Evolutionary conservation across 23 tunicate genomes (phyloP).

Genomic region (Halocynthia aurantium): DNA sequence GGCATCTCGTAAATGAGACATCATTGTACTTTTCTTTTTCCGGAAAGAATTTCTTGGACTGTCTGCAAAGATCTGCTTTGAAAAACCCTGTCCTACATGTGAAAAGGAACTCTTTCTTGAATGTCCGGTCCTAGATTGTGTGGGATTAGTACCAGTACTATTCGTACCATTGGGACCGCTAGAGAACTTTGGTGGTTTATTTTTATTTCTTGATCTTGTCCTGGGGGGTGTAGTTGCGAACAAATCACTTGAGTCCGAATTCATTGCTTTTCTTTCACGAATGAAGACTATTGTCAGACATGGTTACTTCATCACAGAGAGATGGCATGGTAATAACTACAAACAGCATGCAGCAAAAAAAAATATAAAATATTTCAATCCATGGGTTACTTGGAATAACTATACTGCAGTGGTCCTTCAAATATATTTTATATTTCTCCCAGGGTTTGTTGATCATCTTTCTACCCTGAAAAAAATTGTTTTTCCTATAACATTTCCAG

Average conservation of each 20-base stretch:
- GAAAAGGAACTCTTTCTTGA: neutral
- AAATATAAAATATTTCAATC: no score
- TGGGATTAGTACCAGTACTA: neutral
- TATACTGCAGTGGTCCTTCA: no score
- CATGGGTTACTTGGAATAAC: no score
- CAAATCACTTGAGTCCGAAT: neutral
- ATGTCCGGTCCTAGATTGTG: neutral
- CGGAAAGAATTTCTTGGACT: slow-evolving; percentile 11
- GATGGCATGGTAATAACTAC: no score
- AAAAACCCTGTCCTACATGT: neutral
- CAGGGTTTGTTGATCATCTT: no score
- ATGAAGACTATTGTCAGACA: no score
- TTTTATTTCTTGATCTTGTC: neutral
- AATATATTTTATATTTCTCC: no score
- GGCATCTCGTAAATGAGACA: slow-evolving; percentile 11
- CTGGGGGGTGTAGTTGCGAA: neutral
- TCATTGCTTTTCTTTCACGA: neutral
- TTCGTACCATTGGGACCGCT: neutral
- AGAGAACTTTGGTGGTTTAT: neutral
- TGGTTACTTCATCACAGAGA: no score
- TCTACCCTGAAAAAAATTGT: no score
- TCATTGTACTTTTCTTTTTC: slow-evolving; percentile 7
- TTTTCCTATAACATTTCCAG: no score
- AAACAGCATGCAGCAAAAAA: no score
- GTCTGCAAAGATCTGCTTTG: neutral